Conservation (phyloP, 2,888 invertebrate genomes). For the Lumbricus terrestris region DNA sequence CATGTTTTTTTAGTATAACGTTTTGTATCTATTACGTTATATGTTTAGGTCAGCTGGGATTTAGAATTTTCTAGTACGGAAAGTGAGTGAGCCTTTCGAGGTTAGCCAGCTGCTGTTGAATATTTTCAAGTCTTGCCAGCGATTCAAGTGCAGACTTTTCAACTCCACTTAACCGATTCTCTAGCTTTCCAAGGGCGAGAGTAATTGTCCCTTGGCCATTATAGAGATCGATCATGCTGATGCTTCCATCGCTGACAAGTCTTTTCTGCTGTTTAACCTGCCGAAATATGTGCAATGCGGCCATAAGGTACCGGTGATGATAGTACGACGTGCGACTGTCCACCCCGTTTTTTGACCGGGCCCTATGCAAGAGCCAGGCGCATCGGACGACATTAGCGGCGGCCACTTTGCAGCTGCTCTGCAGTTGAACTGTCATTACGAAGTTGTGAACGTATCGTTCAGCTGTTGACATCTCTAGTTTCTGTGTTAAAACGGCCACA, state of each 20-base stretch:
- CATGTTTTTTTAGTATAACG: neutral
- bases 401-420: slow-evolving; percentile 39
- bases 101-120: neutral
- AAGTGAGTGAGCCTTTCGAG: neutral
- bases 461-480: slow-evolving; percentile 17
- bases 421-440: slow-evolving; percentile 9
- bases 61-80: neutral
- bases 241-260: neutral
- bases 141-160: neutral
- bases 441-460: slow-evolving; percentile 21
- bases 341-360: neutral
- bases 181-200: neutral
- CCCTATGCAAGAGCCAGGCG: slow-evolving; percentile 51
- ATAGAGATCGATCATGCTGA: neutral
- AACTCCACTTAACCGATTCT: neutral
- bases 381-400: slow-evolving; percentile 55
- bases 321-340: neutral
- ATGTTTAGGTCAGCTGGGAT: neutral
- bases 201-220: neutral
- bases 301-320: neutral
- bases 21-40: too few relatives aligned
- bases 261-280: neutral
- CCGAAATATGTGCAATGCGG: neutral
- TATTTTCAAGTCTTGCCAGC: neutral
- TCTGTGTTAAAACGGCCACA: slow-evolving; percentile 19